These are phyloP conservation scores for Ginglymostoma cirratum DNA, from an alignment of 2,113 vertebrate species.

Conservation along the genomic window DNA sequence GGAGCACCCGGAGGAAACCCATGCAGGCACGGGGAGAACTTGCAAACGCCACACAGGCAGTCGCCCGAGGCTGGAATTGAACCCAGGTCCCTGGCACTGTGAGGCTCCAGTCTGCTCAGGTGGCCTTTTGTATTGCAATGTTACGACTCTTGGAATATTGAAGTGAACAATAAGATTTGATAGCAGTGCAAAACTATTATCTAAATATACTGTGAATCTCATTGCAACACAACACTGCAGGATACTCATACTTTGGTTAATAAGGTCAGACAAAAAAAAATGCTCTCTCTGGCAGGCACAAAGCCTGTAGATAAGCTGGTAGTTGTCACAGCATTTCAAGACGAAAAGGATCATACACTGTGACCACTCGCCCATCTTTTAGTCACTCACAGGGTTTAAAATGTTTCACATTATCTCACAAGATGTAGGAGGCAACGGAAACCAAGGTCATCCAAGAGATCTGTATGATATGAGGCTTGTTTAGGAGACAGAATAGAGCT, in stretches of 20 bases:
- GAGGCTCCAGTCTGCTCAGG: too few relatives aligned
- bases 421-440: too few relatives aligned
- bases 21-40: too few relatives aligned
- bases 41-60: too few relatives aligned
- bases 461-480: background rate
- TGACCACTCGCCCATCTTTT: constrained; percentile 38
- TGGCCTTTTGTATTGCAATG: background rate
- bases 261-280: constrained; percentile 45
- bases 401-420: background rate
- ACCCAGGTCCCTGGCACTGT: too few relatives aligned
- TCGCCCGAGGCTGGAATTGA: too few relatives aligned
- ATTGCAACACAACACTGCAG: constrained; percentile 44
- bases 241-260: constrained; percentile 49
- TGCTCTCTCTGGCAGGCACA: constrained; percentile 43
- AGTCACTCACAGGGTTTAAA: background rate
- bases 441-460: background rate
- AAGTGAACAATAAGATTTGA: background rate
- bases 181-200: background rate
- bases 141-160: background rate
- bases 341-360: constrained; percentile 61
- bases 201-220: background rate
- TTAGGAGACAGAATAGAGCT: background rate
- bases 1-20: too few relatives aligned
- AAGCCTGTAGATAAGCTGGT: constrained; percentile 46
- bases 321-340: constrained; percentile 44